Conservation (phyloP, 2,797 vertebrate species). For the Sebastes cheni region DNA sequence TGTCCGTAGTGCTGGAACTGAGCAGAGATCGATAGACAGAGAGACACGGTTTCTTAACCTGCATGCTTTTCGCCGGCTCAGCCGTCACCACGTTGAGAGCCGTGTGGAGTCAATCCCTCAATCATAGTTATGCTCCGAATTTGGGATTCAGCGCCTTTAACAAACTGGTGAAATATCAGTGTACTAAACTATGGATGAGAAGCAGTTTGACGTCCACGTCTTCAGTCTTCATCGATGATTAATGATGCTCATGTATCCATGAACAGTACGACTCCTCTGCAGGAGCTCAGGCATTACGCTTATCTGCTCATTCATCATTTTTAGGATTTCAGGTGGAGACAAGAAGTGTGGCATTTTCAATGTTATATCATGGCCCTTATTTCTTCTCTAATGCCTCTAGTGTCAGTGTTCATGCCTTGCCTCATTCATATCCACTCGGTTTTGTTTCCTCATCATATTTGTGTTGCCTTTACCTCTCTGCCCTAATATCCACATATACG, state of each 20-base stretch:
- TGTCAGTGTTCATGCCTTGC: not conserved
- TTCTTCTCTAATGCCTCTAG: not conserved
- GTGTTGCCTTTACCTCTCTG: not conserved
- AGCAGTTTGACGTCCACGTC: constrained; percentile 9
- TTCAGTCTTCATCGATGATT: constrained; percentile 18
- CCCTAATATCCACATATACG: not conserved
- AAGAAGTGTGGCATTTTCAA: constrained; percentile 5
- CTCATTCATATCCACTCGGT: not conserved
- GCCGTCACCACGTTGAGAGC: no score
- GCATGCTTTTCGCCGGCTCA: no score
- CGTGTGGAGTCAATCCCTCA: no score
- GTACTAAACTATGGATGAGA: not conserved
- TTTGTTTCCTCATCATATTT: not conserved
- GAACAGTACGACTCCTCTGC: not conserved
- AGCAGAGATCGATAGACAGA: no score
- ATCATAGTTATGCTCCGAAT: no score
- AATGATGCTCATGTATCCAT: constrained; percentile 5
- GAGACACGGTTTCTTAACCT: no score
- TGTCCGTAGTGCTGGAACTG: no score
- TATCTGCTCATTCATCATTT: constrained; percentile 36
- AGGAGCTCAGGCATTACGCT: constrained; percentile 4
- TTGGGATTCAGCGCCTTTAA: not conserved
- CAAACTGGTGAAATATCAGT: not conserved
- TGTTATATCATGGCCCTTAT: constrained; percentile 5
- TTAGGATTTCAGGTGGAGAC: not conserved